These are phyloP conservation scores for Syngnathoides biaculeatus DNA, from an alignment of 2,113 vertebrate genomes.

Conservation along the genomic window DNA sequence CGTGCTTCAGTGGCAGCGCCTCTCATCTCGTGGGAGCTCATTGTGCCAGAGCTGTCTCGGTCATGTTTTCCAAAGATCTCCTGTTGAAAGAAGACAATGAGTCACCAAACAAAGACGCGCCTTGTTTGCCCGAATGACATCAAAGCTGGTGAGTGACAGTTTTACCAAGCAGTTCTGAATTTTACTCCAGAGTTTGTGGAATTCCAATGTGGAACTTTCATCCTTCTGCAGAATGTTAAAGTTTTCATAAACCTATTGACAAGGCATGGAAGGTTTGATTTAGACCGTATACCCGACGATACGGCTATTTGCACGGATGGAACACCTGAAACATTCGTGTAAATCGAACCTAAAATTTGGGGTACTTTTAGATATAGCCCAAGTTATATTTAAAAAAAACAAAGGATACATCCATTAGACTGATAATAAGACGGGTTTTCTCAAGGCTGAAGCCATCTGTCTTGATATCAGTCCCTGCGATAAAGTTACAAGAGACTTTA, in stretches of 20 bases:
- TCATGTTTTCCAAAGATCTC: constrained; percentile 57
- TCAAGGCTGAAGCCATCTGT: constrained; percentile 88
- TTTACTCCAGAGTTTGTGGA: constrained; percentile 70
- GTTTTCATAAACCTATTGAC: constrained; percentile 2
- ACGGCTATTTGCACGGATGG: no score
- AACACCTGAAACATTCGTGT: no score
- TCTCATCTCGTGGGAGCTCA: constrained; percentile 66
- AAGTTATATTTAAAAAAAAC: not conserved
- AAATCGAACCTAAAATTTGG: not conserved
- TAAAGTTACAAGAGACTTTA: constrained; percentile 16
- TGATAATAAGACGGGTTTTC: constrained; percentile 85
- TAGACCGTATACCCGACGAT: no score
- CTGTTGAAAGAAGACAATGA: constrained; percentile 2
- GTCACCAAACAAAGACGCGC: not conserved
- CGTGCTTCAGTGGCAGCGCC: constrained; percentile 52
- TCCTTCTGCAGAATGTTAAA: constrained; percentile 66
- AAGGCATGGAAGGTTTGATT: no score
- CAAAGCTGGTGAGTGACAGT: not conserved
- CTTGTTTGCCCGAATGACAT: not conserved
- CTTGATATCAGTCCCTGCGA: constrained; percentile 83
- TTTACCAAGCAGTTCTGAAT: constrained; percentile 71
- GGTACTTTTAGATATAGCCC: not conserved
- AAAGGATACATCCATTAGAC: constrained; percentile 91
- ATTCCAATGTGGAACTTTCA: constrained; percentile 66
- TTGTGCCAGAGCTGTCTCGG: constrained; percentile 59